A percentile compares a stretch with the other conserved stretches of the same genome.
phyloP scores from a whole-genome alignment of 2,113 vertebrate species.

The Corvus cornix region DNA sequence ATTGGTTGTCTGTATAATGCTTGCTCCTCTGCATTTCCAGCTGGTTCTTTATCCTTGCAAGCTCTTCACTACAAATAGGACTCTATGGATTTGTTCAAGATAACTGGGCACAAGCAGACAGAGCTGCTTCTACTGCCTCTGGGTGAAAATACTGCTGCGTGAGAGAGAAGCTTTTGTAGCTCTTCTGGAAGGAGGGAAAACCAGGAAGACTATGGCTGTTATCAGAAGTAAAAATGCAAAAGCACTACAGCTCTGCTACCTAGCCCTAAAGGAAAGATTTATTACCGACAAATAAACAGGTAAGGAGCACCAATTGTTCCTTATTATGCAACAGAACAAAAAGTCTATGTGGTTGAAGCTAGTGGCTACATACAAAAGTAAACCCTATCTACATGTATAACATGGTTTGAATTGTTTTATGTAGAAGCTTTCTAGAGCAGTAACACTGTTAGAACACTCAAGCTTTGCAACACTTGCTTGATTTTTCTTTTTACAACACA shows the following conservation, averaged over 20 bases:
- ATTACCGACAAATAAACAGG: not conserved
- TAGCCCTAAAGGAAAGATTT: not conserved
- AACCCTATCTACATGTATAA: not conserved
- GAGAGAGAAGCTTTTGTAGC: not conserved
- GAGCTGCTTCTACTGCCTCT: not conserved
- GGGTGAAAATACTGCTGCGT: not conserved
- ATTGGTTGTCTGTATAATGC: not conserved
- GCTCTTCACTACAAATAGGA: not conserved
- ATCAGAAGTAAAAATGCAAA: not conserved
- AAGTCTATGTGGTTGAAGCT: not conserved
- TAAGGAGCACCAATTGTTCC: not conserved
- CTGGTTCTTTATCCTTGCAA: not conserved
- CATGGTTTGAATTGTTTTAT: not conserved
- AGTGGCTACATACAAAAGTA: not conserved
- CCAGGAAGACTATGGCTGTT: not conserved
- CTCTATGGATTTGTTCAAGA: not conserved
- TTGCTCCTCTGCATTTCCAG: not conserved
- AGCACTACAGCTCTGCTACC: not conserved
- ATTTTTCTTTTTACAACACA: not conserved
- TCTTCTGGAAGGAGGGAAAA: not conserved
- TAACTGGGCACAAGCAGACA: not conserved
- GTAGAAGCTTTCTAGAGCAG: not conserved
- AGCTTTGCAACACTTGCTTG: not conserved
- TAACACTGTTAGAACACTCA: not conserved
- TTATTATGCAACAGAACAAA: not conserved